phyloP scores from a whole-genome alignment of 2,797 vertebrate species.

The Nannoperca australis region DNA sequence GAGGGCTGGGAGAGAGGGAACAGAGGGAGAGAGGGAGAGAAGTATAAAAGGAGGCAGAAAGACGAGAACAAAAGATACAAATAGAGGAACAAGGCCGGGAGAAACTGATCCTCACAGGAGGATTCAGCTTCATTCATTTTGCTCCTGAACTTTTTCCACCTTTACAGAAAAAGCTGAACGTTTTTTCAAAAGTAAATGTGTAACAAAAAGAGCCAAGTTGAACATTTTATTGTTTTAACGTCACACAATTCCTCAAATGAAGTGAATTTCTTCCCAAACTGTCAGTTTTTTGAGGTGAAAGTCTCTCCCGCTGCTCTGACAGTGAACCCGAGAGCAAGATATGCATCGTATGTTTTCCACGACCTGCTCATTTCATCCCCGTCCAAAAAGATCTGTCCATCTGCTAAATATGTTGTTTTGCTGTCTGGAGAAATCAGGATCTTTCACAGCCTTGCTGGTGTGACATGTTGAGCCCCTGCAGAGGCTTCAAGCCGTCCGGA shows the following conservation, averaged over 20 bases:
- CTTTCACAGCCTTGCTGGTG: neutral
- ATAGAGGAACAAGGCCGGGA: neutral
- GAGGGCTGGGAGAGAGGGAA: no score
- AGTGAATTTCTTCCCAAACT: neutral
- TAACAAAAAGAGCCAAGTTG: neutral
- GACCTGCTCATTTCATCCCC: neutral
- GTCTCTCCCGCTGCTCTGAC: neutral
- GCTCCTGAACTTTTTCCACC: neutral
- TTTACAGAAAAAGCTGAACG: neutral
- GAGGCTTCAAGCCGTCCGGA: neutral
- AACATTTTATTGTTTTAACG: neutral
- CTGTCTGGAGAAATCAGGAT: neutral
- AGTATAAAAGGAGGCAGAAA: neutral
- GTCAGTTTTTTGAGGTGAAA: neutral
- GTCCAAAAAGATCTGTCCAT: neutral
- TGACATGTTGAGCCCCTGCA: neutral
- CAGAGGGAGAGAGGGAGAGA: neutral
- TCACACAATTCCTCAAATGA: no score
- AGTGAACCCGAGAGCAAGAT: neutral
- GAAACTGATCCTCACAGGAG: neutral
- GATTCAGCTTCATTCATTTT: conserved; percentile 12
- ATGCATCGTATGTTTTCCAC: neutral
- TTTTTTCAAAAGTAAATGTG: neutral
- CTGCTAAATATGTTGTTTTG: neutral
- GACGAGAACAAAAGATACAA: neutral